Evolutionary conservation across 2,797 vertebrate species (phyloP).

Genomic region (Rhinella marina): DNA sequence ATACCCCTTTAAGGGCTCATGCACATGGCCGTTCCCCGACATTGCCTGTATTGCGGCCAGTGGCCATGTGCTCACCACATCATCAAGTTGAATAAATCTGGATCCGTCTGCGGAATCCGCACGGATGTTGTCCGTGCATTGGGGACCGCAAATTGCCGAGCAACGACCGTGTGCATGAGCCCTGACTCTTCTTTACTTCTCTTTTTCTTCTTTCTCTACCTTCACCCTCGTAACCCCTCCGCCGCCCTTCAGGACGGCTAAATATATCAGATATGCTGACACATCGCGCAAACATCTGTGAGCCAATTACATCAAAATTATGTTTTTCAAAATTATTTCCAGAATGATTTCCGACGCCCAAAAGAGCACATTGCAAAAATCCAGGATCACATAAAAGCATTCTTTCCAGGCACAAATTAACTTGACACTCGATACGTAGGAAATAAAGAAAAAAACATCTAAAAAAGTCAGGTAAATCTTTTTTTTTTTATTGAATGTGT

Average conservation of each 20-base stretch:
- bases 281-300: constrained; percentile 40
- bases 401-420: constrained; percentile 37
- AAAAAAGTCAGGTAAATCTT: constrained; percentile 33
- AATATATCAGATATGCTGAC: constrained; percentile 38
- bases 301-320: constrained; percentile 51
- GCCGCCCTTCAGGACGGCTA: not conserved
- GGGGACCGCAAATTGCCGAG: too few relatives aligned
- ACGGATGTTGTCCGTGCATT: too few relatives aligned
- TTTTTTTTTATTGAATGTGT: constrained; percentile 58
- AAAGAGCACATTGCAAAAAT: constrained; percentile 25
- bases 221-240: not conserved
- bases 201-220: not conserved
- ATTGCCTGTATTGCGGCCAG: too few relatives aligned
- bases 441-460: constrained; percentile 34
- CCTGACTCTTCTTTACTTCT: not conserved
- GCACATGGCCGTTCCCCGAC: too few relatives aligned
- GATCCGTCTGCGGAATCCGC: too few relatives aligned
- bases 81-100: too few relatives aligned
- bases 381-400: constrained; percentile 32
- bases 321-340: constrained; percentile 46
- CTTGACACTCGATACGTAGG: constrained; percentile 13
- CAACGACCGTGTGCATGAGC: too few relatives aligned
- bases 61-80: too few relatives aligned
- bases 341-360: constrained; percentile 37
- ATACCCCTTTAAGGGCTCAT: too few relatives aligned